Evolutionary conservation across 92 coral and sea anemone genomes (phyloP), one percentile per base, ranked within the genome.

Genomic region (Zoanthus gigantus): DNA sequence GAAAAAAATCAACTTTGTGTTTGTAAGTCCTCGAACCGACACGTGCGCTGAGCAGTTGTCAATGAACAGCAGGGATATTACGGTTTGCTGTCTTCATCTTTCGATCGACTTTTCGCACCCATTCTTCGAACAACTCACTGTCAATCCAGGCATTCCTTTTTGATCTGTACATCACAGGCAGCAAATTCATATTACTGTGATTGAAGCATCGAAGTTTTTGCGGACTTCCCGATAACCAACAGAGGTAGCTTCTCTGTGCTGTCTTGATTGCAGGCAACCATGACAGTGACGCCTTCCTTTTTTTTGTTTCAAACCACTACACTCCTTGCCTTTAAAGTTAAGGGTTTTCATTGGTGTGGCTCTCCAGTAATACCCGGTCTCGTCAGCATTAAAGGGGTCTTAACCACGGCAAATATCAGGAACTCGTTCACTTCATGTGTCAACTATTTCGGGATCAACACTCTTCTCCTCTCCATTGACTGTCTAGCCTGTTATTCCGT

Each of bases 31-130:
- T 37, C 4, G 61, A 34, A 89, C 92, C 34, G 89, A 42, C 65
- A 84, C 82, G 86, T 89, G 92, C 37, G 86, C 88, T 74, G 89
- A 76, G 89, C 92, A 89, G 65, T 65, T 88, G 83, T 91, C 90
- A 71, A 82, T 75, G 74, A 89, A 58, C 89, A 89, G 89, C 67
- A 83, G 52, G 52, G 52, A 75, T 89, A 11, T 75, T 65, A 32
- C 61, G 91, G 69, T 89, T 83, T 83, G 87, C 77, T 17, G 89
- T 88, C 72, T 61, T 89, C 89, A 83, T 84, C 80, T 71, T 73
- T 61, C 89, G 79, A 83, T 89, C 84, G 45, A 76, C 47, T 89
- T 83, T 71, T 77, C 92, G 23, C 11, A 82, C 69, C 91, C 91
- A 88, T 29, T 32, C 75, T 82, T 82, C 88, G 82, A 68, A 68